Conservation (phyloP, 2,797 vertebrate species). For the Esox lucius region DNA sequence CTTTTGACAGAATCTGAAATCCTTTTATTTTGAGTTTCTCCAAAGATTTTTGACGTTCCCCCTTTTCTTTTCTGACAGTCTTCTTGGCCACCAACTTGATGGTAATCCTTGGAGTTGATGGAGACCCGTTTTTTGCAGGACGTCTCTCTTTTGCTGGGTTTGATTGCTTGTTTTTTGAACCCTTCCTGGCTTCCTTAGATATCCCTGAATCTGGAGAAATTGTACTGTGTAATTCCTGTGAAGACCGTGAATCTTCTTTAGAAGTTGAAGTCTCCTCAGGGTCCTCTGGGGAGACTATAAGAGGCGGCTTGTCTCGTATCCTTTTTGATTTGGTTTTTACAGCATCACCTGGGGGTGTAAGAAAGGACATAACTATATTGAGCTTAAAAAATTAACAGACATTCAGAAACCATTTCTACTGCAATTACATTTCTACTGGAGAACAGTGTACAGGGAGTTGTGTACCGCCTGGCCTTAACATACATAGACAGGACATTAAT, state of each 20-base stretch:
- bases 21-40: slow-evolving; percentile 78
- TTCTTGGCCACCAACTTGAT: slow-evolving; percentile 81
- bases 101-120: slow-evolving; percentile 74
- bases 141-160: slow-evolving; percentile 57
- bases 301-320: slow-evolving; percentile 63
- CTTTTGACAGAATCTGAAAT: slow-evolving; percentile 78
- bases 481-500: too few species aligned
- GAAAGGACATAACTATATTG: slow-evolving; percentile 10
- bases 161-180: slow-evolving; percentile 66
- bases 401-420: too few species aligned
- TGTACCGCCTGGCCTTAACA: too few species aligned
- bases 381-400: too few species aligned
- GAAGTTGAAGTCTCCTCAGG: slow-evolving; percentile 58
- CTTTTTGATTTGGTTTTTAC: slow-evolving; percentile 69
- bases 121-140: slow-evolving; percentile 58
- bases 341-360: slow-evolving; percentile 54
- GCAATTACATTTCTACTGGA: too few species aligned
- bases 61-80: slow-evolving; percentile 70
- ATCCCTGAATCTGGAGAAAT: slow-evolving; percentile 62
- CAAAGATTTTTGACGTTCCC: slow-evolving; percentile 58
- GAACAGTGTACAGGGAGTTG: too few species aligned
- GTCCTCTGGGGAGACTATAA: slow-evolving; percentile 64
- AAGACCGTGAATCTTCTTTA: slow-evolving; percentile 61
- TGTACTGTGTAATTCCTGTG: slow-evolving; percentile 58
- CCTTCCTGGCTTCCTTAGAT: slow-evolving; percentile 66